Evolutionary conservation across 1,140 invertebrate genomes (phyloP), one percentile per base, ranked within the genome.

Genomic region (Tenebrio molitor): DNA sequence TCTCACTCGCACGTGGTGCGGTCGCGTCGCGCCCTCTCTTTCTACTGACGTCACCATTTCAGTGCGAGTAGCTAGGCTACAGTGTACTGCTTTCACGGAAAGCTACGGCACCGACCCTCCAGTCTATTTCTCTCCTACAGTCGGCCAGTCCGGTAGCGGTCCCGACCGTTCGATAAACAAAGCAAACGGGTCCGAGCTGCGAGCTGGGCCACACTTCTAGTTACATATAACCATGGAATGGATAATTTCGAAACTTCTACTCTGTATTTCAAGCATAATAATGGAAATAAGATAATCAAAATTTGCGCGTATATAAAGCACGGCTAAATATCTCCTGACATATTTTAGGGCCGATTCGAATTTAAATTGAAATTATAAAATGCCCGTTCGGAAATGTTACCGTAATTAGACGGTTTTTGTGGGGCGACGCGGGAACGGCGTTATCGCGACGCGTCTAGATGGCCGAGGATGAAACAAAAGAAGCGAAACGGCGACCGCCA

Each of bases 201-300:
- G 72, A 50, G 25, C 12, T 76, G 81, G 76, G 50, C 78, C 44
- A 75, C 76, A 53, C 64, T 73, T 77, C 81, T 83, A 83, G 82
- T 83, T 83, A 83, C 82, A 82, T 82, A 83, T 83, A 82, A 81
- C 82, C 81, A 80, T 83, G 81, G 82, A 83, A 83, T 83, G 82
- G 82, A 83, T 83, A 83, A 83, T 83, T 83, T 83, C 82, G 82
- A 83, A 83, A 83, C 81, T 83, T 83, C 81, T 80, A 83, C 81
- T 80, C 82, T 82, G 82, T 82, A 82, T 83, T 83, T 83, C 80
- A 78, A 81, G 80, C 82, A 80, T 82, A 83, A 83, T 82, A 83
- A 83, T 82, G 81, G 81, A 83, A 82, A 83, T 82, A 82, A 83
- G 80, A 82, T 83, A 82, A 83, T 83, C 80, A 80, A 81, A 83